Evolutionary conservation across 2,888 invertebrate species (phyloP).

Genomic region (Andrena haemorrhoa): DNA sequence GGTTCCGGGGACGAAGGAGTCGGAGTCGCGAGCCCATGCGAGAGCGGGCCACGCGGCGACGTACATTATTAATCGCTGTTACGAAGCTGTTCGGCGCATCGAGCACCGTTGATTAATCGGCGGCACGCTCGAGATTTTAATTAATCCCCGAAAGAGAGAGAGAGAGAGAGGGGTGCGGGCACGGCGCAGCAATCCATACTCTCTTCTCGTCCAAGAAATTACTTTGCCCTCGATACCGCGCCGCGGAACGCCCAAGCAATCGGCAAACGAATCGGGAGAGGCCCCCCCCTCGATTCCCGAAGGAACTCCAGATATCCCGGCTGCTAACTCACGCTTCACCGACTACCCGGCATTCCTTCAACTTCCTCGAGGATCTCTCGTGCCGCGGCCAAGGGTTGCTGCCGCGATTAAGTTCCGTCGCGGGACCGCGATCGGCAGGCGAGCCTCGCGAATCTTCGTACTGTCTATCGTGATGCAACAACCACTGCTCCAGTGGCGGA

Average conservation of each 20-base stretch:
- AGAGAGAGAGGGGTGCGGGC: conserved; percentile 30
- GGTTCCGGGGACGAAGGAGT: conserved; percentile 1
- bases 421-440: conserved; percentile 23
- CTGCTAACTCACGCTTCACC: conserved; percentile 52
- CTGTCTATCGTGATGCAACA: background rate
- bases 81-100: conserved; percentile 73
- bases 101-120: conserved; percentile 80
- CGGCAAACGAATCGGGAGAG: conserved; percentile 67
- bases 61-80: conserved; percentile 79
- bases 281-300: conserved; percentile 65
- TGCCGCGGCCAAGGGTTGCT: background rate
- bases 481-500: background rate
- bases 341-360: conserved; percentile 59
- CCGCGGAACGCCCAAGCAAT: conserved; percentile 58
- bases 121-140: conserved; percentile 78
- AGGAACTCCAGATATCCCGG: conserved; percentile 67
- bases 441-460: background rate
- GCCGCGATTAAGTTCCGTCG: conserved; percentile 46
- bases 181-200: conserved; percentile 45
- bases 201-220: conserved; percentile 67
- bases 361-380: conserved; percentile 54
- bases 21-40: conserved; percentile 30
- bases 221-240: conserved; percentile 65
- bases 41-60: conserved; percentile 57
- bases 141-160: conserved; percentile 72